These are phyloP conservation scores for Galeopterus variegatus DNA, from an alignment of 2,113 vertebrate species.

Conservation along the genomic window DNA sequence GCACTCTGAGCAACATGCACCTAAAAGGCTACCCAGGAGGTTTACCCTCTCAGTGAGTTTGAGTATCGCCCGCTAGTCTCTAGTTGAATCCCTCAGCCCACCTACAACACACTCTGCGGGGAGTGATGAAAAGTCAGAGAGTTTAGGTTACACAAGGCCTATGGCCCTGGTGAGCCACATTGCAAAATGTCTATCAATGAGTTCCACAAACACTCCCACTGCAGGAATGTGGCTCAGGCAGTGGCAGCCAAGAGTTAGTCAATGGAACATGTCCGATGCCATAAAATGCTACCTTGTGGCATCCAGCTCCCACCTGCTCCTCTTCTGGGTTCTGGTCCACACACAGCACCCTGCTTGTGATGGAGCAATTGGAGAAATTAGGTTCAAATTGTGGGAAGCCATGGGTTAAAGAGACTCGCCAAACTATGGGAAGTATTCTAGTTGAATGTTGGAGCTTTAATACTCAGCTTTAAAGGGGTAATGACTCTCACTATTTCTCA, in stretches of 20 bases:
- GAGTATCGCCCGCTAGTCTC: neutral
- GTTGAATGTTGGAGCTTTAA: neutral
- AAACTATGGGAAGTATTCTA: neutral
- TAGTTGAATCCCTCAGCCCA: neutral
- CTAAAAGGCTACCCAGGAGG: neutral
- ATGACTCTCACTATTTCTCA: constrained; percentile 24
- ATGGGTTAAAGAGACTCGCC: neutral
- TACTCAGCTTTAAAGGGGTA: neutral
- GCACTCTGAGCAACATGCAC: neutral
- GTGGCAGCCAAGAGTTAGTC: neutral
- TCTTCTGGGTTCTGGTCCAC: neutral
- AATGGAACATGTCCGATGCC: neutral
- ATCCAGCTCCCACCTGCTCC: neutral
- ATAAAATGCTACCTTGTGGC: neutral
- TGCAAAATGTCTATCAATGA: neutral
- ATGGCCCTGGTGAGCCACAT: neutral
- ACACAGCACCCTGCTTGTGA: neutral
- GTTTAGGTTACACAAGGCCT: neutral
- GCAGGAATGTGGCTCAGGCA: neutral
- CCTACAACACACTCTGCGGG: neutral
- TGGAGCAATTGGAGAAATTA: neutral
- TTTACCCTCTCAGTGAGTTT: neutral
- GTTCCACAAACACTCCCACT: neutral
- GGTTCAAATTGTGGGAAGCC: neutral
- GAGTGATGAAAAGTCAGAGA: neutral